Evolutionary conservation across 1,140 invertebrate species (phyloP).

Genomic region (Leptestheria dahalacensis): DNA sequence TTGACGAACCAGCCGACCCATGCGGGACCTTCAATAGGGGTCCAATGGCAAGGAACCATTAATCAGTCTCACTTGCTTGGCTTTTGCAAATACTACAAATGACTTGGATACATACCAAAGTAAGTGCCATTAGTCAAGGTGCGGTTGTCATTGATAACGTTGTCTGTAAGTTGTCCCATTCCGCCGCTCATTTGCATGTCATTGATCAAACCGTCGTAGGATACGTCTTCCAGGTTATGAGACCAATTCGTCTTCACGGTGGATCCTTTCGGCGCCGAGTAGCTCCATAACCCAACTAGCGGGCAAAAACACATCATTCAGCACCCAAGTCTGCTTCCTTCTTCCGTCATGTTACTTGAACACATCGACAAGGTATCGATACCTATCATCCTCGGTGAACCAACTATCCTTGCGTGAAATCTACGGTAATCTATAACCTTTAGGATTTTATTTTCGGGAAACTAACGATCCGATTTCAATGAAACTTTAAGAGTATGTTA

Average conservation of each 20-base stretch:
- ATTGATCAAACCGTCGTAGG: constrained; percentile 35
- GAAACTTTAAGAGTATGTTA: too few relatives aligned
- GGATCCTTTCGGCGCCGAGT: constrained; percentile 30
- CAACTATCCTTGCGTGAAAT: too few relatives aligned
- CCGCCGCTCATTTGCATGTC: constrained; percentile 28
- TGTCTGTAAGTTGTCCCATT: constrained; percentile 38
- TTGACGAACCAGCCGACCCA: constrained; percentile 42
- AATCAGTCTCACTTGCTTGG: background rate
- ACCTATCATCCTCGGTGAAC: too few relatives aligned
- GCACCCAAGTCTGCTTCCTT: background rate
- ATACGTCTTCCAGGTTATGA: constrained; percentile 35
- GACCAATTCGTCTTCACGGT: constrained; percentile 33
- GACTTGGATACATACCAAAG: constrained; percentile 1
- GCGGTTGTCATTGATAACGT: constrained; percentile 19
- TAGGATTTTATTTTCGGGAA: too few relatives aligned
- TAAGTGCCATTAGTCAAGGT: constrained; percentile 4
- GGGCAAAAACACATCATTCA: background rate
- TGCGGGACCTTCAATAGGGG: constrained; percentile 30
- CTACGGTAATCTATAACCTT: too few relatives aligned
- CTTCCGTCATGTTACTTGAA: too few relatives aligned
- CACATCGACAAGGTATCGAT: too few relatives aligned
- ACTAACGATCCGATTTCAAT: too few relatives aligned
- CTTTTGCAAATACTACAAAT: background rate
- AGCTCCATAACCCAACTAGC: background rate
- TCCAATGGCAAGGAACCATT: background rate